Evolutionary conservation across 2,888 invertebrate genomes (phyloP).

Genomic region (Parochlus steinenii): DNA sequence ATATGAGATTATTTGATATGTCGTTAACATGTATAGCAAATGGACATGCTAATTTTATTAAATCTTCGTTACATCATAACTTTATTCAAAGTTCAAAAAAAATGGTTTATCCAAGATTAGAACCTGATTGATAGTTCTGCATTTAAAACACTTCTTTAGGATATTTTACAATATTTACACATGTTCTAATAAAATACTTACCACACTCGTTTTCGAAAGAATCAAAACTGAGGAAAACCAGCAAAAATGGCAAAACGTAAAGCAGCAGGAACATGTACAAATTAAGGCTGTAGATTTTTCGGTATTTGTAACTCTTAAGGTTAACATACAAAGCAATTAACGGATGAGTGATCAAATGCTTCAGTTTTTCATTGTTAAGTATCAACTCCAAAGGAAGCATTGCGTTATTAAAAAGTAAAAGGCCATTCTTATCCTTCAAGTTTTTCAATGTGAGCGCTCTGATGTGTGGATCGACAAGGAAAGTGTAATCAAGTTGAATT

Average conservation of each 20-base stretch:
- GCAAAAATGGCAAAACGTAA: constrained; percentile 9
- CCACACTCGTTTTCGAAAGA: no score
- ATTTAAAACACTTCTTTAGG: no score
- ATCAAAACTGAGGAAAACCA: no score
- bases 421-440: background rate
- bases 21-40: no score
- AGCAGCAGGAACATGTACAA: constrained; percentile 8
- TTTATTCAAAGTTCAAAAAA: no score
- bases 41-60: no score
- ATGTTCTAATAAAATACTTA: no score
- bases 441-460: constrained; percentile 6
- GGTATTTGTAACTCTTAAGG: constrained; percentile 4
- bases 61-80: no score
- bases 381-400: constrained; percentile 9
- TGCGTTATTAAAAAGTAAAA: constrained; percentile 3
- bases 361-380: background rate
- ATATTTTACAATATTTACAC: no score
- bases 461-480: constrained; percentile 5
- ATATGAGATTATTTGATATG: no score
- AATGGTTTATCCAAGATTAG: no score
- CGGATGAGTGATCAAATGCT: constrained; percentile 9
- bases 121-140: no score
- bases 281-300: constrained; percentile 9
- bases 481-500: constrained; percentile 7
- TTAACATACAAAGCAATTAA: constrained; percentile 6